Conservation (phyloP, 2,888 invertebrate genomes). For the Lasioglossum calceatum region DNA sequence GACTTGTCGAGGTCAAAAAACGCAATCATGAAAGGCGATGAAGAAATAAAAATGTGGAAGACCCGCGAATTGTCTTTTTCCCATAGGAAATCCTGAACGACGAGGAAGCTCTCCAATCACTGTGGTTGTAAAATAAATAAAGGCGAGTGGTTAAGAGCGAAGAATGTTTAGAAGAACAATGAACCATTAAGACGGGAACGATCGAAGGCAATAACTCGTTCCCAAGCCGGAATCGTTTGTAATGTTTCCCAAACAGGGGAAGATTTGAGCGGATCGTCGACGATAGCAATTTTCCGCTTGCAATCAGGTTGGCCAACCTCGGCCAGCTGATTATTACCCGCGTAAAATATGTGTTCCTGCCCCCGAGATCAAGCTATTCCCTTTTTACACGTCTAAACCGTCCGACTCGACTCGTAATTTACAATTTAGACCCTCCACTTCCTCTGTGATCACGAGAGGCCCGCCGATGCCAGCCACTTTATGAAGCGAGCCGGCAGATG, state of each 20-base stretch:
- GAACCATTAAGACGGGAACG: background rate
- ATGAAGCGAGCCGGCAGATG: constrained; percentile 48
- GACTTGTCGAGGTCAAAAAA: no score
- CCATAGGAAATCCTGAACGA: background rate
- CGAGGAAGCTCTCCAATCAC: background rate
- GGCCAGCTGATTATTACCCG: constrained; percentile 34
- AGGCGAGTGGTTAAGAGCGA: background rate
- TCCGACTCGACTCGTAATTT: constrained; percentile 49
- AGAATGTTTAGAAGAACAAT: constrained; percentile 2
- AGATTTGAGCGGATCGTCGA: constrained; percentile 21
- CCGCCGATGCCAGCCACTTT: constrained; percentile 45
- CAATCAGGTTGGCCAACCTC: constrained; percentile 31
- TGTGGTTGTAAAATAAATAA: background rate
- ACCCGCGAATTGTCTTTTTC: background rate
- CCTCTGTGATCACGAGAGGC: constrained; percentile 54
- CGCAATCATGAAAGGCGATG: background rate
- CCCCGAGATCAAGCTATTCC: constrained; percentile 45
- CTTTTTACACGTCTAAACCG: constrained; percentile 37
- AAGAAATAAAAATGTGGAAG: background rate
- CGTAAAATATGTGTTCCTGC: constrained; percentile 43
- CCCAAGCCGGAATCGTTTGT: background rate
- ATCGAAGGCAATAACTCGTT: background rate
- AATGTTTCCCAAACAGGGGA: constrained; percentile 8
- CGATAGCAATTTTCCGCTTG: constrained; percentile 46
- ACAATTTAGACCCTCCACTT: constrained; percentile 57